Base-by-base conservation (phyloP, 2,797 vertebrate genomes). In the Florisuga fusca region DNA sequence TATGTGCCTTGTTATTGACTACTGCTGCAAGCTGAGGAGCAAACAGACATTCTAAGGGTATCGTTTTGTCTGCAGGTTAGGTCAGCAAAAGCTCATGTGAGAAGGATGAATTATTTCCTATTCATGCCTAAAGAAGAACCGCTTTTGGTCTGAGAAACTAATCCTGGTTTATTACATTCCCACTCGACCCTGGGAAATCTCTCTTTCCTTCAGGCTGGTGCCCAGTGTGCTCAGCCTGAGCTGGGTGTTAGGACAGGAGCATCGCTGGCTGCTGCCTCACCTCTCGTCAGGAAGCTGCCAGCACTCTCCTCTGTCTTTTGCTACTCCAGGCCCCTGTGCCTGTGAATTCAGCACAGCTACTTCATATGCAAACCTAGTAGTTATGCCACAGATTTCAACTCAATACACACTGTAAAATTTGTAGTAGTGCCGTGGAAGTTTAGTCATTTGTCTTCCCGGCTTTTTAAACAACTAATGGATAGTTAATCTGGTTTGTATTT, bases 221-320 rank as follows among this genome's bases (percentile, higher is more conserved):
- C n/a, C 21, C 3, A 3, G 9, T 27, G 54, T 29, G 25, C 41
- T 61, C 25, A 21, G 8, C 6, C 15, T 1, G 1, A 90, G 25
- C 14, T 0, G 0, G 2, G 4, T 8, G 5, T 48, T 59, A 53
- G n/a, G 57, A 67, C 50, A 16, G 18, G n/a, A 53, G 8, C 3
- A 4, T 2, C 2, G 33, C 31, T 4, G 4, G 46, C 46, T 21
- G 19, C 46, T 46, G 46, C 10, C 25, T 34, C 23, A 31, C 12
- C 15, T 57, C 59, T 55, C 2, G 1, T 43, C 15, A 50, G 5
- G 10, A 22, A 21, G 12, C 20, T 64, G 22, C 34, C 19, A 26
- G 33, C 45, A 27, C 10, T 59, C 0, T 0, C 15, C 21, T 48
- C 54, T 74, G 31, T 7, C 20, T 79, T 63, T 62, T 59, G n/a